Evolutionary conservation across 1,140 invertebrate species (phyloP).

Genomic region (Pseudomyrmex concolor): DNA sequence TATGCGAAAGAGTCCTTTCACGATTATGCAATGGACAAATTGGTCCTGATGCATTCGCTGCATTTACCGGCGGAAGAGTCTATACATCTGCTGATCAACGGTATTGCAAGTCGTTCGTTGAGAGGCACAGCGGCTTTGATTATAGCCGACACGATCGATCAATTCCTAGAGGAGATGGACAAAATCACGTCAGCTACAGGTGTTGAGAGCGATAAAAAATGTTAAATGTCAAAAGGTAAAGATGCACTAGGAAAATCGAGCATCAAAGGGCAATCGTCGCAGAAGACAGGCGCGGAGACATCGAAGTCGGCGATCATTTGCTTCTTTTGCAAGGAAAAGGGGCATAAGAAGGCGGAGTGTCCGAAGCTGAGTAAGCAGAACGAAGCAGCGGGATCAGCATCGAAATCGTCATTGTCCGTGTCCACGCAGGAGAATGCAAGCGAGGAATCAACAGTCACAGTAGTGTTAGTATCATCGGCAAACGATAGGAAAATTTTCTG

Average conservation of each 20-base stretch:
- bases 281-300: too few relatives aligned
- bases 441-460: not conserved
- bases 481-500: not conserved
- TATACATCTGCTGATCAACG: not conserved
- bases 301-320: too few relatives aligned
- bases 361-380: too few relatives aligned
- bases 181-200: not conserved
- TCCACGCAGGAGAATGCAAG: too few relatives aligned
- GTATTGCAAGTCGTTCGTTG: not conserved
- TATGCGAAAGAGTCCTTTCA: not conserved
- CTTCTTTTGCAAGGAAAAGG: not conserved
- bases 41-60: not conserved
- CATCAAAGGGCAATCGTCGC: too few relatives aligned
- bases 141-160: not conserved
- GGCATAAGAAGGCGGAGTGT: too few relatives aligned
- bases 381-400: too few relatives aligned
- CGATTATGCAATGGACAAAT: not conserved
- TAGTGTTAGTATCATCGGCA: not conserved
- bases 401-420: too few relatives aligned
- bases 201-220: too few relatives aligned
- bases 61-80: not conserved
- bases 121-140: not conserved
- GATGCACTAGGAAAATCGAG: rapidly evolving
- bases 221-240: not conserved
- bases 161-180: not conserved